phyloP scores from a whole-genome alignment of 2,888 invertebrate species.

The Gnatocerus cornutus region DNA sequence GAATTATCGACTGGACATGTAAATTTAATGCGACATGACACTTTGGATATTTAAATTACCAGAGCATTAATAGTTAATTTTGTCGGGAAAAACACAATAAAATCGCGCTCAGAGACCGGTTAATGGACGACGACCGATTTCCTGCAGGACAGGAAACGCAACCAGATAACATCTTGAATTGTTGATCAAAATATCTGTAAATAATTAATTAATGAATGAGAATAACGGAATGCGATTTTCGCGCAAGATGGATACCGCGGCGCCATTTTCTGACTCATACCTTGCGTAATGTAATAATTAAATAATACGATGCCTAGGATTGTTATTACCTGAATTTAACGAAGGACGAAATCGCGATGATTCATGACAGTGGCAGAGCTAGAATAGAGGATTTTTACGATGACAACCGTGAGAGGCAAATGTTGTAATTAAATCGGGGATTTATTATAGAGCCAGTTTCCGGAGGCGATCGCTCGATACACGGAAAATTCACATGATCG shows the following conservation, averaged over 20 bases:
- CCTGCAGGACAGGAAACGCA: conserved; percentile 64
- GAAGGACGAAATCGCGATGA: conserved; percentile 36
- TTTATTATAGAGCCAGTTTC: neutral
- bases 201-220: conserved; percentile 29
- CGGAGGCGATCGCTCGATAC: neutral
- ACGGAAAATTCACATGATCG: too few species aligned
- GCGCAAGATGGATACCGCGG: neutral
- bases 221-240: conserved; percentile 17
- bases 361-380: conserved; percentile 14
- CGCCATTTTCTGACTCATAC: conserved; percentile 10
- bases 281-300: conserved; percentile 12
- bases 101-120: conserved; percentile 29
- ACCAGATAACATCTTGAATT: conserved; percentile 61
- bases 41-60: conserved; percentile 46
- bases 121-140: conserved; percentile 61
- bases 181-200: conserved; percentile 58
- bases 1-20: conserved; percentile 16
- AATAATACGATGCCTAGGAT: conserved; percentile 11
- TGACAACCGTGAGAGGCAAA: conserved; percentile 13
- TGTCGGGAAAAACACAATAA: conserved; percentile 39
- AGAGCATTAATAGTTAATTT: conserved; percentile 42
- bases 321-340: conserved; percentile 25
- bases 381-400: conserved; percentile 8
- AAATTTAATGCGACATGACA: conserved; percentile 13
- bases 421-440: neutral